Evolutionary conservation across 2,888 invertebrate genomes (phyloP).

Genomic region (Diplolepis rosae): DNA sequence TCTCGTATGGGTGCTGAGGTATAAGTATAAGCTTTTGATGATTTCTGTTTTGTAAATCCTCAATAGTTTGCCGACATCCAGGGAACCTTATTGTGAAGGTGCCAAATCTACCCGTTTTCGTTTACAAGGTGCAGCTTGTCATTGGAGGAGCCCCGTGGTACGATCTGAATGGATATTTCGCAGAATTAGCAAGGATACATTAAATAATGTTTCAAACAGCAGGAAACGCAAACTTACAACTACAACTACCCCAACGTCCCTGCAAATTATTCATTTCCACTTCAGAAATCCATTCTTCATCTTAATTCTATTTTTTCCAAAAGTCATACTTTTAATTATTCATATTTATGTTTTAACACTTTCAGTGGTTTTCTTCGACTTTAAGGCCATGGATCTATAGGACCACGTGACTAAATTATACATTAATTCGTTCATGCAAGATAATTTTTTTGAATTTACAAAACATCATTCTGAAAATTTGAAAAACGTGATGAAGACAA

Average conservation of each 20-base stretch:
- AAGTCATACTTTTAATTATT: too few species aligned
- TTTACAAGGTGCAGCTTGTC: constrained; percentile 23
- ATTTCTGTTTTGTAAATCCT: constrained; percentile 29
- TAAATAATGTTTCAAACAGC: background rate
- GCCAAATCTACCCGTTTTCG: constrained; percentile 29
- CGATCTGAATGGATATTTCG: constrained; percentile 14
- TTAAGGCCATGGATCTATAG: too few species aligned
- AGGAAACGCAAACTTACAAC: constrained; percentile 16
- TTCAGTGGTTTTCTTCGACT: too few species aligned
- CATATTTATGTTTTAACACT: too few species aligned
- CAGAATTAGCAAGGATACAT: constrained; percentile 11
- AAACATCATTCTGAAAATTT: too few species aligned
- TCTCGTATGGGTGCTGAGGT: background rate
- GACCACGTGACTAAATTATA: too few species aligned
- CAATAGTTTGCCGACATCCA: constrained; percentile 27
- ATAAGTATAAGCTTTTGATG: constrained; percentile 19
- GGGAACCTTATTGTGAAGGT: constrained; percentile 19
- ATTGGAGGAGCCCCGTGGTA: background rate
- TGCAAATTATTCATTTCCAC: constrained; percentile 12
- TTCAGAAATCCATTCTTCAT: background rate
- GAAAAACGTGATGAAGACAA: too few species aligned
- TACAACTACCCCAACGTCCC: background rate
- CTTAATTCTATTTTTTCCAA: background rate
- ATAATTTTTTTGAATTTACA: too few species aligned
- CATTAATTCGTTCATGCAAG: too few species aligned